Evolutionary conservation across 2,888 invertebrate species (phyloP).

Genomic region (Cenopis cana): DNA sequence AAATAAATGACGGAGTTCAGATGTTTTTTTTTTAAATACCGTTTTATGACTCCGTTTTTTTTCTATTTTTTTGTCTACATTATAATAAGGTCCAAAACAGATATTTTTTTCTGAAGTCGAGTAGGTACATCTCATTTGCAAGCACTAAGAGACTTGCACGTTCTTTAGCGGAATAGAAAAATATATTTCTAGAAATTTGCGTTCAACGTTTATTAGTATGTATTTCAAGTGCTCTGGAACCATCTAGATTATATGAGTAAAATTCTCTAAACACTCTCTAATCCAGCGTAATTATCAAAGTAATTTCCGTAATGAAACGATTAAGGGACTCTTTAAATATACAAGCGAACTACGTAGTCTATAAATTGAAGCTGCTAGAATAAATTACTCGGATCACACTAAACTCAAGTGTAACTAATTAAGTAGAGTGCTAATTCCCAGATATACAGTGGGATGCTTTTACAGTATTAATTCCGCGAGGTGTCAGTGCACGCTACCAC

Average conservation of each 20-base stretch:
- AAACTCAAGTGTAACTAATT: conserved; percentile 45
- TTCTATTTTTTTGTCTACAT: too few species aligned
- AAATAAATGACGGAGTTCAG: too few species aligned
- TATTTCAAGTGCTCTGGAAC: neutral
- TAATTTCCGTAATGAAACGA: conserved; percentile 39
- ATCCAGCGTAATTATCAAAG: conserved; percentile 24
- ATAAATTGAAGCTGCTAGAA: conserved; percentile 43
- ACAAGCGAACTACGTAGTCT: conserved; percentile 33
- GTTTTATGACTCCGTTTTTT: too few species aligned
- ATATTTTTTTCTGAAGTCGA: too few species aligned
- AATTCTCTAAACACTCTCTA: conserved; percentile 27
- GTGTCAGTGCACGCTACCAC: conserved; percentile 37
- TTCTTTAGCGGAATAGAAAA: too few species aligned
- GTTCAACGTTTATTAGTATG: neutral
- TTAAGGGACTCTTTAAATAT: conserved; percentile 42
- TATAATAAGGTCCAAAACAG: too few species aligned
- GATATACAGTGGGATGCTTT: conserved; percentile 41
- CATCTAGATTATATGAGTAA: neutral
- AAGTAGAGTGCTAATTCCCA: conserved; percentile 44
- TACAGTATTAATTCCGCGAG: conserved; percentile 38
- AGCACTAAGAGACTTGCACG: too few species aligned
- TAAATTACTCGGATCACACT: conserved; percentile 44
- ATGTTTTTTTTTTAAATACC: too few species aligned
- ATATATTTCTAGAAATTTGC: too few species aligned
- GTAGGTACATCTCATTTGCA: too few species aligned